A percentile compares a stretch with the other conserved stretches of the same genome.
These are phyloP conservation scores for Tetrax tetrax DNA, from an alignment of 2,113 vertebrate genomes.

Conservation along the genomic window DNA sequence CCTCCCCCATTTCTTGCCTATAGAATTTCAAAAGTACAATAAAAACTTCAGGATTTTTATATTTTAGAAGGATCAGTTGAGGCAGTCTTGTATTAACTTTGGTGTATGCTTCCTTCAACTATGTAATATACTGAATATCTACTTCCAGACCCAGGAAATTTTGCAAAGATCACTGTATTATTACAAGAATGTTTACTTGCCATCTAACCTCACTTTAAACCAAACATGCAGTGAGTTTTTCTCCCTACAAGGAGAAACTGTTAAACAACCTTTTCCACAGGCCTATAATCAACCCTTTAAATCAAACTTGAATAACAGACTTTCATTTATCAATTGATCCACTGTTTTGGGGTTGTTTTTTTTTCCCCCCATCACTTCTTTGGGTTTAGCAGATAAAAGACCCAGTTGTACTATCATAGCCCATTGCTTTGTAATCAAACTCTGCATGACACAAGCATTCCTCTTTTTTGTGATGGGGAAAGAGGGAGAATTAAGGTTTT, in stretches of 20 bases:
- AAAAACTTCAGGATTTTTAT: neutral
- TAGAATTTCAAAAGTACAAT: constrained; percentile 35
- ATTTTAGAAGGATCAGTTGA: constrained; percentile 52
- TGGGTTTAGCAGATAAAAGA: constrained; percentile 34
- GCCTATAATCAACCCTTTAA: constrained; percentile 45
- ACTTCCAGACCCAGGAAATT: constrained; percentile 64
- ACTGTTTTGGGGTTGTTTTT: neutral
- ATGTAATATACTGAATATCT: constrained; percentile 54
- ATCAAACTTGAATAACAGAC: constrained; percentile 21
- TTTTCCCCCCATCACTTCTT: neutral
- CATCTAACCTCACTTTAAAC: constrained; percentile 65
- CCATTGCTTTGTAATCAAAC: constrained; percentile 37
- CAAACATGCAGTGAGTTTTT: constrained; percentile 29
- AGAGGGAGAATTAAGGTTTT: neutral
- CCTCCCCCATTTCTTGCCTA: neutral
- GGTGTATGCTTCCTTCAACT: constrained; percentile 48
- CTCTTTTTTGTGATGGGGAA: neutral
- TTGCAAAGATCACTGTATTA: constrained; percentile 57
- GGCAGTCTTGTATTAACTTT: constrained; percentile 6
- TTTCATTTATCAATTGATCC: constrained; percentile 34
- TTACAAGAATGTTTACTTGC: constrained; percentile 71
- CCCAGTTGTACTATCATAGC: neutral
- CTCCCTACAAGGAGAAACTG: constrained; percentile 46
- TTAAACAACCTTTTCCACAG: constrained; percentile 32
- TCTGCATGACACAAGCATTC: constrained; percentile 8